These are phyloP conservation scores for Gymnoscopelus microlampas DNA, from an alignment of 2,797 vertebrate species.

Conservation along the genomic window DNA sequence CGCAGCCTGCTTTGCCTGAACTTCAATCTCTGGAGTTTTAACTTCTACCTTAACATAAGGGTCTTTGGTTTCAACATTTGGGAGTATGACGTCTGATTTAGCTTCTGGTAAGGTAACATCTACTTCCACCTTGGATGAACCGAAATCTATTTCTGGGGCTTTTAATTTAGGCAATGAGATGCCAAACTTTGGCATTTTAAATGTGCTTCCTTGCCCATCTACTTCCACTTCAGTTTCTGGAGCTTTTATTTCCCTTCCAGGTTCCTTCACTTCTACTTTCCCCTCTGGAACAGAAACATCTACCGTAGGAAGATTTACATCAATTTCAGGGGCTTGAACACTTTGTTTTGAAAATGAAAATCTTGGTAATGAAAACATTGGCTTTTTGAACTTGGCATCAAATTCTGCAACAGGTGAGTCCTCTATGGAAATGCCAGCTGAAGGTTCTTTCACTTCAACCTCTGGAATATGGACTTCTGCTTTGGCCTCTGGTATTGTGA, in stretches of 20 bases:
- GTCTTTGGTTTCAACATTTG: constrained; percentile 39
- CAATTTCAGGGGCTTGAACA: neutral
- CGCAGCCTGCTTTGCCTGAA: constrained; percentile 4
- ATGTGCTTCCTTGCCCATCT: constrained; percentile 28
- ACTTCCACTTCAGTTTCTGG: constrained; percentile 13
- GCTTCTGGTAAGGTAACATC: constrained; percentile 35
- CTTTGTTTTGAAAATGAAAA: constrained; percentile 15
- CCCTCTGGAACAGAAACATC: constrained; percentile 10
- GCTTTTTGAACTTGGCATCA: constrained; percentile 33
- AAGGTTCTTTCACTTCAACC: constrained; percentile 1
- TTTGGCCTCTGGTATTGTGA: constrained; percentile 31
- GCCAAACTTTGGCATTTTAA: constrained; percentile 68
- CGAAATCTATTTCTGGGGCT: constrained; percentile 35
- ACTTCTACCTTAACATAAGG: constrained; percentile 33
- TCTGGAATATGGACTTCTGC: constrained; percentile 16
- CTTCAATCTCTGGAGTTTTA: constrained; percentile 29
- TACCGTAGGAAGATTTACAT: constrained; percentile 19
- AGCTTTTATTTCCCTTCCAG: neutral
- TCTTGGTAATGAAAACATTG: constrained; percentile 33
- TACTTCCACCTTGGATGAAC: constrained; percentile 19
- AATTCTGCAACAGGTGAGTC: neutral
- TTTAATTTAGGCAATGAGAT: constrained; percentile 50
- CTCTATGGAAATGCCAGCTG: neutral
- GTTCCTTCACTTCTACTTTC: fast-evolving
- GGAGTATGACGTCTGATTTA: constrained; percentile 24